phyloP scores from a whole-genome alignment of 2,888 invertebrate species.

The Lucinisca nassula region DNA sequence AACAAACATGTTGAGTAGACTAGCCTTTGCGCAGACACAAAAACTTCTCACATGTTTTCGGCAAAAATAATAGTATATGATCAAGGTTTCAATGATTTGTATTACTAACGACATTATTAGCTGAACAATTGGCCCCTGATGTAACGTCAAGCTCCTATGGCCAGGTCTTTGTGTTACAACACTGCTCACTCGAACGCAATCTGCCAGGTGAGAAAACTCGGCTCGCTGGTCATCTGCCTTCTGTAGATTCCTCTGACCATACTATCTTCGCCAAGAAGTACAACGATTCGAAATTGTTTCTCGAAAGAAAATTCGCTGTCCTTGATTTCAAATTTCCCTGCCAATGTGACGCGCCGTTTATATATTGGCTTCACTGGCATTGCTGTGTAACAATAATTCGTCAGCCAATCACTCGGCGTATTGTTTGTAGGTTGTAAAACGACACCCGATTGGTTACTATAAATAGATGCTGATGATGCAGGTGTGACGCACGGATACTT shows the following conservation, averaged over 20 bases:
- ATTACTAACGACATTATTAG: too few species aligned
- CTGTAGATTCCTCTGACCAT: slow-evolving; percentile 8
- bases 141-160: too few species aligned
- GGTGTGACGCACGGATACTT: too few species aligned
- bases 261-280: neutral
- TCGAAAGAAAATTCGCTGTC: neutral
- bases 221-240: slow-evolving; percentile 8
- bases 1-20: too few species aligned
- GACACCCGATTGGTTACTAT: slow-evolving; percentile 1
- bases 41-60: too few species aligned
- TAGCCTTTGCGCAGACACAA: too few species aligned
- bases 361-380: neutral
- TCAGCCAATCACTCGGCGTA: neutral
- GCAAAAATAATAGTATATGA: too few species aligned
- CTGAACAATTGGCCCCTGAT: too few species aligned
- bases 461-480: neutral
- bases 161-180: too few species aligned
- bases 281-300: neutral
- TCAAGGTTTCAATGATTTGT: too few species aligned
- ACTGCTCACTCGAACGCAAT: too few species aligned
- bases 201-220: neutral
- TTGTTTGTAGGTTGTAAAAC: neutral
- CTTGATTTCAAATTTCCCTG: neutral
- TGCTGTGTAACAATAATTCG: neutral
- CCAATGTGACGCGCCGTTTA: neutral